phyloP scores from a whole-genome alignment of 2,797 vertebrate species.

The Chrysocyon brachyurus region DNA sequence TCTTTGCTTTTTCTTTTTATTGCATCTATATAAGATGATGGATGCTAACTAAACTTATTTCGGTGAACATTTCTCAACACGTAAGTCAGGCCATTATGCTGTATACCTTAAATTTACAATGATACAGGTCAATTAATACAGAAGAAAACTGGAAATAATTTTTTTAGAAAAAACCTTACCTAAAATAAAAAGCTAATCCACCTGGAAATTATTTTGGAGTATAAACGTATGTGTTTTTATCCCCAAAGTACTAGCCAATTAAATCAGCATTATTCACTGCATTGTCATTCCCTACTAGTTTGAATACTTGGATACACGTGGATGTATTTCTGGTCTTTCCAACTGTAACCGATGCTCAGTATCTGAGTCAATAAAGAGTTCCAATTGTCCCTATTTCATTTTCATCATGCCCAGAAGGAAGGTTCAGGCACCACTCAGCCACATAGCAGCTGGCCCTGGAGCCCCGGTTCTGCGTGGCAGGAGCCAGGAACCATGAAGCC shows the following conservation, averaged over 20 bases:
- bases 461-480: neutral
- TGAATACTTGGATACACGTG: neutral
- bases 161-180: neutral
- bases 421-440: neutral
- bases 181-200: neutral
- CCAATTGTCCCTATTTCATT: neutral
- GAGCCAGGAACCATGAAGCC: neutral
- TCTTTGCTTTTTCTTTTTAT: neutral
- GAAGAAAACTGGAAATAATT: neutral
- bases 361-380: conserved; percentile 29
- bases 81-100: neutral
- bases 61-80: neutral
- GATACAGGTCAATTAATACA: neutral
- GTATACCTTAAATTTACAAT: neutral
- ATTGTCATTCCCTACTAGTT: neutral
- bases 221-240: neutral
- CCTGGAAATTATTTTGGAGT: conserved; percentile 39
- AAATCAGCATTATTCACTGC: neutral
- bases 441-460: neutral
- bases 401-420: conserved; percentile 4
- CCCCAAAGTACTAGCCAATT: neutral
- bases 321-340: conserved; percentile 36
- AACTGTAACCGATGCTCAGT: neutral
- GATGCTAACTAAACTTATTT: neutral
- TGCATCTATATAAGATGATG: neutral